Evolutionary conservation across 1,140 invertebrate species (phyloP), one percentile per base, ranked within the genome.

Genomic region (Papilio polytes): DNA sequence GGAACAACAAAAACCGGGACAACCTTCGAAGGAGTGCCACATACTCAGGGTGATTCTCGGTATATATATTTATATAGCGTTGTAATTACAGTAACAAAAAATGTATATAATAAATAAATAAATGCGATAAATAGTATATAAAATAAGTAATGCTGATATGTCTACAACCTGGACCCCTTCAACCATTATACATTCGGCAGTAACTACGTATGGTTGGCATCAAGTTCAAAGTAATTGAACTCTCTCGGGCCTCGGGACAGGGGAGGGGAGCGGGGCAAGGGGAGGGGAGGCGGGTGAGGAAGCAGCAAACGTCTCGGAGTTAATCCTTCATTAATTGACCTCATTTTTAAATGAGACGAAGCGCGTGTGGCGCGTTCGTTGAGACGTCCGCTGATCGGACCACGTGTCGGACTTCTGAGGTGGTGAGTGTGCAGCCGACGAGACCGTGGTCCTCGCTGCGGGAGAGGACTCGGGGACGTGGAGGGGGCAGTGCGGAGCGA

Each of bases 1-100:
- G 88, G 93, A 93, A 94, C 95, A 92, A 91, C 91, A 93, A 95
- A 95, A 95, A 95, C 94, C 94, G 94, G 95, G 95, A 95, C 94
- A 95, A 95, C 94, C 94, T 95, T 95, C 91, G 94, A 95, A 94
- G 94, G 94, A 94, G 92, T 92, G 91, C 93, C 93, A 90, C 92
- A 92, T 91, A 90, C 88, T 88, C 83, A 87, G 90, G 89, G 85
- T 88, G 83, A 85, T 77, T 85, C 85, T 87, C 90, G 86, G 13
- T 18, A 70, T 70, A 70, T 70, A 31, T 70, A 36, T 70, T 87
- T 88, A 89, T 83, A 86, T 89, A 92, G 94, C 93, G 85, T 91
- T 90, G 84, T 87, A 90, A 90, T 90, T 86, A 89, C 85, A 90
- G 74, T 74, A 74, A 74, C 20, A 74, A 74, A 74, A 78, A 77